Conservation (phyloP, 2,797 vertebrate genomes). For the Chelidonichthys spinosus region DNA sequence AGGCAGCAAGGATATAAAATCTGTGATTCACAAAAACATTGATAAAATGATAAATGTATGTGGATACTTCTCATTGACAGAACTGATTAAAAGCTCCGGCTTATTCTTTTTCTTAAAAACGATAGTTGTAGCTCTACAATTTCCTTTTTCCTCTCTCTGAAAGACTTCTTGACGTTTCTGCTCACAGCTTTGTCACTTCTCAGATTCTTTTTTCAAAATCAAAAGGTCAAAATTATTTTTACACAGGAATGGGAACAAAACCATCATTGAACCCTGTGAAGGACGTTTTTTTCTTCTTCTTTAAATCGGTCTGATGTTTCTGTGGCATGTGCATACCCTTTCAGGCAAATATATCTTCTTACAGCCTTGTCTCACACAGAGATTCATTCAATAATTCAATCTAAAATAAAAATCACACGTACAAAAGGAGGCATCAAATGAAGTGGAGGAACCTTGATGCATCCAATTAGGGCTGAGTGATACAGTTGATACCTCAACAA, state of each 20-base stretch:
- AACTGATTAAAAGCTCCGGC: neutral
- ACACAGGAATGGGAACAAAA: neutral
- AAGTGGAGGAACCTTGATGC: neutral
- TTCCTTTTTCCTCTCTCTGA: constrained; percentile 11
- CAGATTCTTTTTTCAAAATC: neutral
- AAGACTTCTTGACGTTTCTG: constrained; percentile 6
- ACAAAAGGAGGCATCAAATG: neutral
- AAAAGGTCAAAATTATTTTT: constrained; percentile 13
- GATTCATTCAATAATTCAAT: constrained; percentile 30
- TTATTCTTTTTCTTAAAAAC: neutral
- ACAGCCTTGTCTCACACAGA: too few species aligned
- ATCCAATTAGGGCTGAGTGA: neutral
- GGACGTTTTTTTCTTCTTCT: neutral
- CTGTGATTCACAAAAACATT: too few species aligned
- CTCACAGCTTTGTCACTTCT: constrained; percentile 5
- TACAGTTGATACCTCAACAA: too few species aligned
- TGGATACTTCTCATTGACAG: neutral
- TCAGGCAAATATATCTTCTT: neutral
- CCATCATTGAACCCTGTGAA: constrained; percentile 3
- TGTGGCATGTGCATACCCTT: neutral
- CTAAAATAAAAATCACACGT: constrained; percentile 32
- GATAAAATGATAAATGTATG: neutral
- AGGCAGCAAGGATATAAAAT: neutral
- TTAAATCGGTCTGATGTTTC: too few species aligned
- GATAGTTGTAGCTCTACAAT: neutral